Evolutionary conservation across 2,888 invertebrate genomes (phyloP).

Genomic region (Cephus runcator): DNA sequence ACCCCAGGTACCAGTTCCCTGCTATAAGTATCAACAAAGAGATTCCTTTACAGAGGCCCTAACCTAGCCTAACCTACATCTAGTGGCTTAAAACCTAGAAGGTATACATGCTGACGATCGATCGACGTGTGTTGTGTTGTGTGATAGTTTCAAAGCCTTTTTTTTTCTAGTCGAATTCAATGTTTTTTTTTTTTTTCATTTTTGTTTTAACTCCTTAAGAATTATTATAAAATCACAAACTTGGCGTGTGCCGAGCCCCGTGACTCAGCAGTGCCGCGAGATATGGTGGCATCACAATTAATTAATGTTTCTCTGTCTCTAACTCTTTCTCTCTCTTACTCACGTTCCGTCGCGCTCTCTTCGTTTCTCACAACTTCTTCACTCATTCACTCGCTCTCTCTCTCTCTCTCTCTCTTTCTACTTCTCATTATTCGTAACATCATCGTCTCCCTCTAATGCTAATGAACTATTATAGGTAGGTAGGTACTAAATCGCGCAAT

Average conservation of each 20-base stretch:
- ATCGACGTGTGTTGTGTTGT: slow-evolving; percentile 25
- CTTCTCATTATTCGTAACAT: background rate
- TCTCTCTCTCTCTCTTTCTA: too few species aligned
- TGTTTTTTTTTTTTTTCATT: slow-evolving; percentile 12
- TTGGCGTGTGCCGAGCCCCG: slow-evolving; percentile 63
- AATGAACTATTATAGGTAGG: slow-evolving; percentile 5
- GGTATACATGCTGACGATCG: slow-evolving; percentile 64
- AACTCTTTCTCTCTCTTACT: slow-evolving; percentile 2
- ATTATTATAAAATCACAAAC: slow-evolving; percentile 66
- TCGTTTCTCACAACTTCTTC: slow-evolving; percentile 31
- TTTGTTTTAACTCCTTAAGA: slow-evolving; percentile 53
- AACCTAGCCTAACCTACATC: slow-evolving; percentile 54
- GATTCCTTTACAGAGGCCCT: slow-evolving; percentile 62
- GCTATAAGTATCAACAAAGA: slow-evolving; percentile 60
- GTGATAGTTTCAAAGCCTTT: slow-evolving; percentile 18
- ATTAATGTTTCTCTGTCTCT: slow-evolving; percentile 43
- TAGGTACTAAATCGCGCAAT: background rate
- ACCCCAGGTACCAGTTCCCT: slow-evolving; percentile 35
- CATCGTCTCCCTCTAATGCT: slow-evolving; percentile 5
- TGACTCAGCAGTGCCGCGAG: slow-evolving; percentile 71
- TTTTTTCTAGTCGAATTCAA: slow-evolving; percentile 19
- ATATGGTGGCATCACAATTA: slow-evolving; percentile 83
- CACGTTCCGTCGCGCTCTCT: slow-evolving; percentile 20
- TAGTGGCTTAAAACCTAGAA: slow-evolving; percentile 60
- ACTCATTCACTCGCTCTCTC: slow-evolving; percentile 9